Evolutionary conservation across 2,888 invertebrate genomes (phyloP).

Genomic region (Kuschelorhynchus macadamiae): DNA sequence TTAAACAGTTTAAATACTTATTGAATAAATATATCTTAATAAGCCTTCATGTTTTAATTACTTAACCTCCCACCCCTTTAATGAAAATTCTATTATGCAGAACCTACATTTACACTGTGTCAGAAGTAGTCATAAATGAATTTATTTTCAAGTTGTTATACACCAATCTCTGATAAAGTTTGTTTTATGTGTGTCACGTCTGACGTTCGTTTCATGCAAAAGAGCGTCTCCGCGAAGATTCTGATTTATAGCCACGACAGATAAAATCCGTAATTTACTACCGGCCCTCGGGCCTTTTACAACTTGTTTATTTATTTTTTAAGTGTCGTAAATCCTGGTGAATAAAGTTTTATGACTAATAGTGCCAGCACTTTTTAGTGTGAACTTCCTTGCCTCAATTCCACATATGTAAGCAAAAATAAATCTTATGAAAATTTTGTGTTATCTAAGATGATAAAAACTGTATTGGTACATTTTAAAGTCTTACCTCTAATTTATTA

Average conservation of each 20-base stretch:
- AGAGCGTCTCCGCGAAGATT: slow-evolving; percentile 46
- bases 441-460: no score
- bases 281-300: slow-evolving; percentile 35
- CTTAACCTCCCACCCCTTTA: no score
- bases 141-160: slow-evolving; percentile 35
- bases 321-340: slow-evolving; percentile 13
- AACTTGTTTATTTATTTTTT: slow-evolving; percentile 47
- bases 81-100: no score
- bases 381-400: no score
- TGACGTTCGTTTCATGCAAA: slow-evolving; percentile 41
- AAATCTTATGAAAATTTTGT: no score
- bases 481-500: no score
- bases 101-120: slow-evolving; percentile 1
- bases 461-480: no score
- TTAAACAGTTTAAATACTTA: no score
- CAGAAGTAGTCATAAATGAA: slow-evolving; percentile 29
- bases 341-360: slow-evolving; percentile 14
- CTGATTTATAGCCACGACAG: slow-evolving; percentile 48
- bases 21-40: no score
- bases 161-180: slow-evolving; percentile 40
- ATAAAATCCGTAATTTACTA: slow-evolving; percentile 50
- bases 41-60: no score
- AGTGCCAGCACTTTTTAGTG: background rate
- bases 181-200: slow-evolving; percentile 49
- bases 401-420: no score